Conservation (phyloP, 2,888 invertebrate genomes). For the Zygogramma bicolorata region DNA sequence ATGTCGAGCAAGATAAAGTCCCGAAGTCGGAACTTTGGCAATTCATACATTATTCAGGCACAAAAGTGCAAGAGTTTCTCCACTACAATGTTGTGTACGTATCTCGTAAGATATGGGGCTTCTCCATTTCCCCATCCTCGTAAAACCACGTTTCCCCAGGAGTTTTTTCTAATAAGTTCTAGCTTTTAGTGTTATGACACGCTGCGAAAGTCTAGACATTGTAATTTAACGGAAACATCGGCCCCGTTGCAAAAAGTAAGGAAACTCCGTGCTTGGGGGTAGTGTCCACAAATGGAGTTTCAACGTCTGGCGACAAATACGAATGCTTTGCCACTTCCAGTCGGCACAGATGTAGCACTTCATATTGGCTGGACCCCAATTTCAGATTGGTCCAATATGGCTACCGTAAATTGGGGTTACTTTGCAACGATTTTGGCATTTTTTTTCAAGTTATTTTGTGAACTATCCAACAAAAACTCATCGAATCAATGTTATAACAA, state of each 20-base stretch:
- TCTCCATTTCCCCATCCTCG: neutral
- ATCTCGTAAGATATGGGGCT: neutral
- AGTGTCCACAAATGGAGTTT: slow-evolving; percentile 40
- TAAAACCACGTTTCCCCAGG: slow-evolving; percentile 2
- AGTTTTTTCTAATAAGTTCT: slow-evolving; percentile 17
- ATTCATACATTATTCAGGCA: neutral
- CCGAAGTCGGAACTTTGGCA: neutral
- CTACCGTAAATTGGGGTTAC: too few relatives aligned
- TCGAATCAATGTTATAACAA: too few relatives aligned
- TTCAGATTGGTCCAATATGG: too few relatives aligned
- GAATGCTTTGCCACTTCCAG: slow-evolving; percentile 55
- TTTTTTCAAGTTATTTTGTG: too few relatives aligned
- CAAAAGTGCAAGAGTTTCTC: neutral
- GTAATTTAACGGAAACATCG: slow-evolving; percentile 37
- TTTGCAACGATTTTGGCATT: too few relatives aligned
- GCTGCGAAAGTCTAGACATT: slow-evolving; percentile 38
- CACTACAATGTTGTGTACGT: neutral
- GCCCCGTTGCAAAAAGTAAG: slow-evolving; percentile 30
- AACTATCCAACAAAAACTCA: too few relatives aligned
- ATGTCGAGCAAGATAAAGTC: neutral
- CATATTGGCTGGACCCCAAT: too few relatives aligned
- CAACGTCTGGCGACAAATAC: slow-evolving; percentile 53
- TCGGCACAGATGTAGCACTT: slow-evolving; percentile 50
- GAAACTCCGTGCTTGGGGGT: slow-evolving; percentile 27
- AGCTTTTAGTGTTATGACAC: slow-evolving; percentile 27